phyloP scores from a whole-genome alignment of 1,140 invertebrate genomes.

The Macrocentrus cingulum region DNA sequence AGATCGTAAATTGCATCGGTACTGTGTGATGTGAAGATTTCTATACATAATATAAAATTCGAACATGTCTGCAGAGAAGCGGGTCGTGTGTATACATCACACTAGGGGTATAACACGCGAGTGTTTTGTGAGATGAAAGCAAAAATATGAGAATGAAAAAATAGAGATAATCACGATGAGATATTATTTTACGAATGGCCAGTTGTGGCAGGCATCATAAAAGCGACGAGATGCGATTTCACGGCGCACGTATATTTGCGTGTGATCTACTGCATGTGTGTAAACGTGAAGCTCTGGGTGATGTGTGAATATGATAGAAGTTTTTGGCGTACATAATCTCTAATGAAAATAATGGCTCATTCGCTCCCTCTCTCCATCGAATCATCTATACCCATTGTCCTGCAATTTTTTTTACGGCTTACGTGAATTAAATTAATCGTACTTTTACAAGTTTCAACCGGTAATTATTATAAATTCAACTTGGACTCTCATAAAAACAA shows the following conservation, averaged over 20 bases:
- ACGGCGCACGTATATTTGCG: constrained; percentile 12
- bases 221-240: background rate
- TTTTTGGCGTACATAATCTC: constrained; percentile 18
- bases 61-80: background rate
- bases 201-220: background rate
- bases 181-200: constrained; percentile 20
- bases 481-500: no score
- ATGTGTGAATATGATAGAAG: constrained; percentile 14
- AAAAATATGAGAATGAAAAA: background rate
- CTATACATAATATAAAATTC: background rate
- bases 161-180: constrained; percentile 18
- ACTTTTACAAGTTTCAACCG: no score
- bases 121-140: background rate
- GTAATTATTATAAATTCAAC: no score
- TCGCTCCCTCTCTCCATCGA: constrained; percentile 12
- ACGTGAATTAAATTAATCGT: constrained; percentile 1
- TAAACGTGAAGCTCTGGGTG: background rate
- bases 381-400: constrained; percentile 13
- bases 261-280: background rate
- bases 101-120: no score
- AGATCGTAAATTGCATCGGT: background rate
- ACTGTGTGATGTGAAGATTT: background rate
- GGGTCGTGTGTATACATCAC: background rate
- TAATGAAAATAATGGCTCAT: constrained; percentile 27
- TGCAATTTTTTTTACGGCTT: background rate